These are phyloP conservation scores for Delia radicum DNA, from an alignment of 1,140 invertebrate genomes.

Conservation along the genomic window DNA sequence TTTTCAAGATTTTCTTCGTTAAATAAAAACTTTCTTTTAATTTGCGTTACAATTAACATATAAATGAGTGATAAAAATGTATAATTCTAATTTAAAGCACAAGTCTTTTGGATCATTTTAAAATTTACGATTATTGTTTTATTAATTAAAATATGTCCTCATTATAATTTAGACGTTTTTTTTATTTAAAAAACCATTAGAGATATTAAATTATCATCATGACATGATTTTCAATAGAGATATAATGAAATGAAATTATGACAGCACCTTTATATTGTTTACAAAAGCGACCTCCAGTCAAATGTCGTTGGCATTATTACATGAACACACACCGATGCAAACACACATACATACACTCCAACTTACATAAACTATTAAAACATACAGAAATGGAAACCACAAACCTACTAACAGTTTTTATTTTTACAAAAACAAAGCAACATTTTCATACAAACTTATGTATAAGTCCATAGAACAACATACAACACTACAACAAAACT, in stretches of 20 bases:
- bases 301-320: slow-evolving; percentile 7
- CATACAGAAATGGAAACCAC: not conserved
- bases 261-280: slow-evolving; percentile 20
- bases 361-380: not conserved
- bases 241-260: slow-evolving; percentile 12
- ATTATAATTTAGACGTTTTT: not conserved
- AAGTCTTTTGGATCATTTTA: no score
- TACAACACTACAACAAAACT: not conserved
- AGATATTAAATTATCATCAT: not conserved
- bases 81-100: no score
- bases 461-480: not conserved
- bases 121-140: no score
- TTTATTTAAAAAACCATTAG: not conserved
- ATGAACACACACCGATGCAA: not conserved
- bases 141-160: no score
- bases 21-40: no score
- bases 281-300: slow-evolving; percentile 14
- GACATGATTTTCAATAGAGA: not conserved
- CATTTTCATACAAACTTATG: not conserved
- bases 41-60: no score
- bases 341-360: not conserved
- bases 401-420: not conserved
- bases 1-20: no score
- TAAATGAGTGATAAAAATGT: no score
- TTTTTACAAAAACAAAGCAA: not conserved